Evolutionary conservation across 2,888 invertebrate species (phyloP).

Genomic region (Polyommatus iphigenia): DNA sequence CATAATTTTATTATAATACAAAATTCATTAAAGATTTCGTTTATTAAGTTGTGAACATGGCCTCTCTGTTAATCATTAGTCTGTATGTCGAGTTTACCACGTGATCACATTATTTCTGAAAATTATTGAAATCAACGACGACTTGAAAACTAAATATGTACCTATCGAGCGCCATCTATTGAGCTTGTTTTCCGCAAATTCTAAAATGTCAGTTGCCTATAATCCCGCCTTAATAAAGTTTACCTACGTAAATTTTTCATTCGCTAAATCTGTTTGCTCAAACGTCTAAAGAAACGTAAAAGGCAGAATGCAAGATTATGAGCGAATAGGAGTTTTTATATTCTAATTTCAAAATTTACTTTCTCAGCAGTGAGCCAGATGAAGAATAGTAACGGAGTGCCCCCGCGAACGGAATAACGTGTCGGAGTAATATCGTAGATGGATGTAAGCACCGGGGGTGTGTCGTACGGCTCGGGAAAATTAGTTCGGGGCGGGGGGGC

Average conservation of each 20-base stretch:
- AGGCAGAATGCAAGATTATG: background rate
- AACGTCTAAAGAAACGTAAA: background rate
- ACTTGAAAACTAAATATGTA: too few relatives aligned
- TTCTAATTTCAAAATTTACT: constrained; percentile 62
- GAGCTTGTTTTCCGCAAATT: too few relatives aligned
- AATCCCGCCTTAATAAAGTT: too few relatives aligned
- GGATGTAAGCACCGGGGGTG: constrained; percentile 79
- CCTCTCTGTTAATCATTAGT: too few relatives aligned
- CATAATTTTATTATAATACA: too few relatives aligned
- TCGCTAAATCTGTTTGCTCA: background rate
- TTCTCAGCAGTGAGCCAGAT: constrained; percentile 63
- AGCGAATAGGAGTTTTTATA: constrained; percentile 15
- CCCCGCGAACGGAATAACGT: constrained; percentile 76
- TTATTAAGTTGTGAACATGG: too few relatives aligned
- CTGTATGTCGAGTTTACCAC: too few relatives aligned
- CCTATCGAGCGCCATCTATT: too few relatives aligned
- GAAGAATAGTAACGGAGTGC: constrained; percentile 73
- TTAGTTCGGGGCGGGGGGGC: constrained; percentile 81
- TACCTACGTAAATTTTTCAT: background rate
- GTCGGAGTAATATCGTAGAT: constrained; percentile 79
- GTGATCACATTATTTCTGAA: too few relatives aligned
- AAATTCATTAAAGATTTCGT: too few relatives aligned
- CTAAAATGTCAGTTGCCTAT: too few relatives aligned
- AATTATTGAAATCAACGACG: too few relatives aligned
- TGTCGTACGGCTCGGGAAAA: constrained; percentile 78